Base-by-base conservation (phyloP, 53 echinoderm and acorn worm species). In the Hippasteria phrygiana region DNA sequence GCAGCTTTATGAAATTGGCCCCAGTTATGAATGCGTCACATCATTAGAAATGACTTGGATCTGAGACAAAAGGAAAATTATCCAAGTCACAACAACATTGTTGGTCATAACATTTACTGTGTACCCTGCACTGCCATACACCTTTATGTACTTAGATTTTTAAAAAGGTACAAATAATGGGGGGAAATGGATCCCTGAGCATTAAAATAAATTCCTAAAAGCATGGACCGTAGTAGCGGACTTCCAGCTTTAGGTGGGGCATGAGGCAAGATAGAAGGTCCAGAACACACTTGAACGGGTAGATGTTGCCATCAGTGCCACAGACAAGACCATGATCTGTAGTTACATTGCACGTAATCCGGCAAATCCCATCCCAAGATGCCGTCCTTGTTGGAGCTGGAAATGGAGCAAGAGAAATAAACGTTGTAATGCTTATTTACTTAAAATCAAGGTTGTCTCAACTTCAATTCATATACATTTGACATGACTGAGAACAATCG, bases 261-360 rank as follows among this genome's bases (percentile, higher is more conserved):
- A 87, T 45, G 24, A 87, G 73, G 47, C 87, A 87, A 28, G 73
- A 51, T 22, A 73, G 38, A 37, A 87, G 73, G 41, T 87, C 72
- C 36, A 87, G 35, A 2, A 87, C 72, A 59, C 87, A 87, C 43
- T 87, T 72, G 14, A 73, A 74, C 55, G 73, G 73, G 39, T 87
- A 87, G 41, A 74, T 87, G 26, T 53, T 72, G n/a, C 72, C 72
- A 37, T 87, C 87, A 5, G 73, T 70, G 20, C 87, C 87, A 20
- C 87, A 87, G 8, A 87, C 87, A 16, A 72, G 73, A 5, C 73
- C 73, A n/a, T 55, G 72, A 13, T 87, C 87, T 22, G 72, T 87
- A 12, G 72, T 55, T 26, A 62, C 80, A 63, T 63, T 80, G 63
- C 80, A 80, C 17, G 26, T 42, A 62, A 80, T 80, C 31, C 63